A percentile compares a stretch with the other conserved stretches of the same genome.
These are phyloP conservation scores for Leptonema lineaticorne DNA, from an alignment of 1,140 invertebrate species.

Conservation along the genomic window DNA sequence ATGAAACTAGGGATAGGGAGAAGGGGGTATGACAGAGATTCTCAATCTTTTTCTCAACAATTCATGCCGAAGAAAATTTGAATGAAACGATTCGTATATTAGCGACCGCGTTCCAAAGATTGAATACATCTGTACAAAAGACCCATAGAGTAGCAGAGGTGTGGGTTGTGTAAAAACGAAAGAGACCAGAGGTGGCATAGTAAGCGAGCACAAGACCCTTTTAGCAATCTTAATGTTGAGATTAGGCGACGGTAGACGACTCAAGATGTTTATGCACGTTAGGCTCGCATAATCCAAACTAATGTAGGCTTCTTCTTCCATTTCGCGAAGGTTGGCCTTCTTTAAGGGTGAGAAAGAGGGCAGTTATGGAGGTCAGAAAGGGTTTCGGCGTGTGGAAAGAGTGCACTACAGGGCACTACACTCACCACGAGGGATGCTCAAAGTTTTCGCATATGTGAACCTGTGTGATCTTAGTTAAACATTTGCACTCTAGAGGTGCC, in stretches of 20 bases:
- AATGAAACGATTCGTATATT: not conserved
- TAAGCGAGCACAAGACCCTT: not conserved
- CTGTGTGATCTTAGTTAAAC: no score
- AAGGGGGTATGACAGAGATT: not conserved
- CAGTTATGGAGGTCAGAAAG: no score
- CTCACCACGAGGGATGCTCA: no score
- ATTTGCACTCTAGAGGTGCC: no score
- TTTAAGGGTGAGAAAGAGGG: not conserved
- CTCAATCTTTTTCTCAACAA: not conserved
- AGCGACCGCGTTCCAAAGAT: not conserved
- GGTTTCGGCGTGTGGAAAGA: no score
- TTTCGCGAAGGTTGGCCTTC: not conserved
- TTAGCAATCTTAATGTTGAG: conserved; percentile 8
- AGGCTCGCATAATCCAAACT: conserved; percentile 10
- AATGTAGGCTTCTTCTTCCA: not conserved
- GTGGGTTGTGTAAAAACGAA: not conserved
- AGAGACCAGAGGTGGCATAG: not conserved
- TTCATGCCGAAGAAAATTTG: not conserved
- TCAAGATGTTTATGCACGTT: conserved; percentile 12
- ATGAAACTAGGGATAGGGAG: no score
- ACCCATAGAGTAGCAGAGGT: not conserved
- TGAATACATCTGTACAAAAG: not conserved
- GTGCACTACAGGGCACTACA: no score
- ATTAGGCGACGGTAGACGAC: conserved; percentile 4
- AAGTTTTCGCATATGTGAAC: no score